Evolutionary conservation across 2,113 vertebrate genomes (phyloP).

Genomic region (Malurus alboscapulatus): DNA sequence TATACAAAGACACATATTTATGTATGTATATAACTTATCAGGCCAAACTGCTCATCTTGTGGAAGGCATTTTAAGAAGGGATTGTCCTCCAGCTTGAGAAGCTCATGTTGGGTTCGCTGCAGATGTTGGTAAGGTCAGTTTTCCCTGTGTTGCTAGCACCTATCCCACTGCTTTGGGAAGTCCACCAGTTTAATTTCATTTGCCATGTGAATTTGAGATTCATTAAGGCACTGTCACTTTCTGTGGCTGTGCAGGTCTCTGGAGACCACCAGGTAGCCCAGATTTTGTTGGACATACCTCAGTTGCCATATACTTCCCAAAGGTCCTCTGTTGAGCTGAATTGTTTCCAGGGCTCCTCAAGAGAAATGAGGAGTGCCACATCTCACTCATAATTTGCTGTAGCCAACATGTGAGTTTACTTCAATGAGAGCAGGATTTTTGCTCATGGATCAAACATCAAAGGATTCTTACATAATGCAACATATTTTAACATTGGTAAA

Average conservation of each 20-base stretch:
- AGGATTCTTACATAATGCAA: conserved; percentile 6
- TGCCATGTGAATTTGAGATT: background rate
- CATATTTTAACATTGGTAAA: background rate
- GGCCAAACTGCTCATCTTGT: background rate
- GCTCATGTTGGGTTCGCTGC: background rate
- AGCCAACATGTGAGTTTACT: background rate
- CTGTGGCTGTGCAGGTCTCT: background rate
- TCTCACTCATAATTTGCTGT: background rate
- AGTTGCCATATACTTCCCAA: background rate
- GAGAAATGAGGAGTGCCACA: background rate
- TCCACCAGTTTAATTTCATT: background rate
- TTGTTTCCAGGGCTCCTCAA: background rate
- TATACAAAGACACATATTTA: background rate
- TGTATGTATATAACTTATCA: rapidly evolving
- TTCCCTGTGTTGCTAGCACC: background rate
- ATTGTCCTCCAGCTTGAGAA: background rate
- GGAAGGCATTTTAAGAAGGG: background rate
- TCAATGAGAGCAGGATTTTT: background rate
- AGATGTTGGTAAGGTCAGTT: background rate
- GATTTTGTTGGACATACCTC: background rate
- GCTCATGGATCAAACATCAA: conserved; percentile 21
- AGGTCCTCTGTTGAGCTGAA: background rate
- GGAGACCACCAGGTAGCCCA: background rate
- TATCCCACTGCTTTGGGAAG: background rate
- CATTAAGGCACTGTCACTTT: background rate